Evolutionary conservation across 2,888 invertebrate genomes (phyloP).

Genomic region (Ochropacha duplaris): DNA sequence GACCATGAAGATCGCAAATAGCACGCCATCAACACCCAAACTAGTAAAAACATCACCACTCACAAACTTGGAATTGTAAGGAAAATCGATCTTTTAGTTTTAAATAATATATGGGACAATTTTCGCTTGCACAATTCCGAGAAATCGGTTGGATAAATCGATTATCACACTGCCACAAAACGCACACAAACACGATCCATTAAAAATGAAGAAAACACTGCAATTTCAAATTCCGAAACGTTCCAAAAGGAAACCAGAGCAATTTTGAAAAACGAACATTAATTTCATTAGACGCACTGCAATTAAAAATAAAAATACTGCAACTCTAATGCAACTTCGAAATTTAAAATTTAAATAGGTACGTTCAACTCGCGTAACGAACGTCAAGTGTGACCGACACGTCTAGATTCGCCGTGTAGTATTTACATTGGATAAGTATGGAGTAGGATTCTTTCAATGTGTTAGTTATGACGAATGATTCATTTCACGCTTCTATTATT

Average conservation of each 20-base stretch:
- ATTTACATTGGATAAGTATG: constrained; percentile 2
- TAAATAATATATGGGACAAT: neutral
- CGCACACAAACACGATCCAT: neutral
- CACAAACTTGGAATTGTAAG: neutral
- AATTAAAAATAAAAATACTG: neutral
- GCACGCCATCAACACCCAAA: neutral
- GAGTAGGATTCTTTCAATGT: neutral
- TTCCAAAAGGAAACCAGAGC: neutral
- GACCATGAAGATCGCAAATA: neutral
- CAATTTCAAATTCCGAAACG: neutral
- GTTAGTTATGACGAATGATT: neutral
- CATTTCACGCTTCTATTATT: neutral
- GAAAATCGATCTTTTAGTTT: neutral
- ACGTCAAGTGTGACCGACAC: constrained; percentile 19
- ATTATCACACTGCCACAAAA: neutral
- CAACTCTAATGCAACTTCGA: neutral
- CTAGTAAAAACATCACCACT: neutral
- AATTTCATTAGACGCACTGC: neutral
- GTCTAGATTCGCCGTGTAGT: neutral
- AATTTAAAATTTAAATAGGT: constrained; percentile 3
- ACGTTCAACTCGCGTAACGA: constrained; percentile 27
- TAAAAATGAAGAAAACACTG: neutral
- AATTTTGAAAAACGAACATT: neutral
- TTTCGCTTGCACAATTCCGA: neutral
- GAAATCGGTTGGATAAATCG: neutral